Evolutionary conservation across 2,113 vertebrate genomes (phyloP).

Genomic region (Cervus canadensis): DNA sequence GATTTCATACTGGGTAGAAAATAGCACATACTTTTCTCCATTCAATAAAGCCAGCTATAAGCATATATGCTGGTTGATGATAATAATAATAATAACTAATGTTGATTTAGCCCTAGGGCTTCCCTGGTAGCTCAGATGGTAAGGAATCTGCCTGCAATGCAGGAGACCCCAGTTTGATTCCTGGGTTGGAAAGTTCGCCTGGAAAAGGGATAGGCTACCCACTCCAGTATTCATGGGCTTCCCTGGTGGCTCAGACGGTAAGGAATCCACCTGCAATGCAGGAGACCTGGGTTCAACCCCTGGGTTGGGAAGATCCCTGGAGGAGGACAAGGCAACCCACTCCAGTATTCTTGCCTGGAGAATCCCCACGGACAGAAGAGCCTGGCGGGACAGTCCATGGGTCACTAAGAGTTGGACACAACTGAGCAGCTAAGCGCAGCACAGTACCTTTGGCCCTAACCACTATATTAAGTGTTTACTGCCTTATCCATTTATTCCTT

Average conservation of each 20-base stretch:
- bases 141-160: background rate
- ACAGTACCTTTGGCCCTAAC: background rate
- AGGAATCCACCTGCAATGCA: background rate
- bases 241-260: background rate
- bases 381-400: background rate
- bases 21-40: background rate
- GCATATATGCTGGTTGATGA: background rate
- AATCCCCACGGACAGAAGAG: background rate
- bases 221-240: background rate
- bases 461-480: background rate
- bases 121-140: background rate
- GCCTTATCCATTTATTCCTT: background rate
- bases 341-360: background rate
- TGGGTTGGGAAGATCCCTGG: background rate
- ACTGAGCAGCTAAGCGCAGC: background rate
- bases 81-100: background rate
- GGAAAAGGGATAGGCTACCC: background rate
- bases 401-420: background rate
- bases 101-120: background rate
- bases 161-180: accelerated
- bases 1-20: background rate
- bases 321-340: background rate
- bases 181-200: background rate
- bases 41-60: background rate
- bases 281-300: background rate